Base-by-base conservation (phyloP, 2,888 invertebrate genomes). In the Patella pellucida region DNA sequence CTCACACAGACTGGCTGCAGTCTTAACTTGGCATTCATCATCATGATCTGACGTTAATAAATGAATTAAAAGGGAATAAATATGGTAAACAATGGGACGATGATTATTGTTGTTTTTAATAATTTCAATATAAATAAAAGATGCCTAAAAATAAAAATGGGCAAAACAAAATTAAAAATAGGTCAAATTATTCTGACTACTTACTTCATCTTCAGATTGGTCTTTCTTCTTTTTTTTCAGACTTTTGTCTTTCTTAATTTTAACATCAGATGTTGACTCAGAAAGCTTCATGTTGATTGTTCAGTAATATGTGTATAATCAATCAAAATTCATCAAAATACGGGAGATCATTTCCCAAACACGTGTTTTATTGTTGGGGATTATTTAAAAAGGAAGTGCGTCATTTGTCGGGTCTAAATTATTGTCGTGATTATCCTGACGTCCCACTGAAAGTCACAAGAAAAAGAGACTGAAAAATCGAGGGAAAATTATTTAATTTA, bases 261-360 rank as follows among this genome's bases (percentile, higher is more conserved):
- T 23, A 12, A 5, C 12, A 12, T 62, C 62, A 19, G 23, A 19
- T 19, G 62, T 23, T 19, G 62, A 62, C 23, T 62, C 62, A 12
- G 19, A 3, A 23, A 62, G 15, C 62, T 62, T 62, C 62, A 62
- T 62, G 23, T 62, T 62, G 62, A 62, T 19, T 23, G 11, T 62
- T 62, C 0, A 12, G 16, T 19, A 62, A 62, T 62, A 62, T 23
- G 23, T 62, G 23, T 15, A 23, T 62, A 62, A 62, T 62, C 23
- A 11, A 62, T 62, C 23, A 62, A 62, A 23, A 9, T 16, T 23
- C 23, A 62, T 23, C 19, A 62, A 62, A 62, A 23, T 62, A 23
- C 19, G 19, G 23, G 62, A 62, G 62, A 62, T 62, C 62, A 62
- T 62, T 62, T 62, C 62, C 62, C 62, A 23, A 62, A 62, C 62